A percentile compares a stretch with the other conserved stretches of the same genome.
Conservation (phyloP, 2,888 invertebrate species). For the Adela reaumurella region DNA sequence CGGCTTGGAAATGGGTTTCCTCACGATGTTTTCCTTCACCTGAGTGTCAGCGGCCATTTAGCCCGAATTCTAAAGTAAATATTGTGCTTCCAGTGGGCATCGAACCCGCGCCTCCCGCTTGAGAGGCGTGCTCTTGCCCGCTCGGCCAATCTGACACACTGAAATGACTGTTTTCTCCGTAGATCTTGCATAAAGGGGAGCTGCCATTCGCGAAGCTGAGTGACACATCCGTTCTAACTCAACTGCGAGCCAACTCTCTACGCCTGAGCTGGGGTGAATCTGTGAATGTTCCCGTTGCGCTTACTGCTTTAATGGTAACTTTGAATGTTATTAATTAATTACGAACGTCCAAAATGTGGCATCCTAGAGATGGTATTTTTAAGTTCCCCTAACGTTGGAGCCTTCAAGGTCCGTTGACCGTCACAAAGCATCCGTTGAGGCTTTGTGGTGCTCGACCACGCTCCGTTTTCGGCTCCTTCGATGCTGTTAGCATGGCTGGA, state of each 20-base stretch:
- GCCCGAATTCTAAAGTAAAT: too few relatives aligned
- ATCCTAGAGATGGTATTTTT: slow-evolving; percentile 3
- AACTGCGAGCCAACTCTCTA: slow-evolving; percentile 61
- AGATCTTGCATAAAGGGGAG: slow-evolving; percentile 50
- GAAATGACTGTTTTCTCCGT: slow-evolving; percentile 7
- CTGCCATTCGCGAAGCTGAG: slow-evolving; percentile 61
- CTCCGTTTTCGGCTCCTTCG: too few relatives aligned
- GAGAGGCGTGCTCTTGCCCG: too few relatives aligned
- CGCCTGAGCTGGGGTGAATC: slow-evolving; percentile 66
- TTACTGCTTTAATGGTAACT: slow-evolving; percentile 27
- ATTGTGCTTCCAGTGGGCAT: too few relatives aligned
- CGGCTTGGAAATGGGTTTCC: too few relatives aligned
- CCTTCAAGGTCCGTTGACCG: background rate
- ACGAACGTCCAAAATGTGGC: background rate
- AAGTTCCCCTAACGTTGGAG: too few relatives aligned
- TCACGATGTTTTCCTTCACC: too few relatives aligned
- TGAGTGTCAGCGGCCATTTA: too few relatives aligned
- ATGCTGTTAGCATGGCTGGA: too few relatives aligned
- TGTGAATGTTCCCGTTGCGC: slow-evolving; percentile 59
- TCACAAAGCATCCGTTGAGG: background rate
- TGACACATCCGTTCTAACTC: slow-evolving; percentile 68
- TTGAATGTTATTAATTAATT: background rate
- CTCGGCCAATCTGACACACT: too few relatives aligned
- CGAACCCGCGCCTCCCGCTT: too few relatives aligned
- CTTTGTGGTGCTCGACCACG: background rate